Conservation (phyloP, 2,113 vertebrate species). For the Neogale vison region DNA sequence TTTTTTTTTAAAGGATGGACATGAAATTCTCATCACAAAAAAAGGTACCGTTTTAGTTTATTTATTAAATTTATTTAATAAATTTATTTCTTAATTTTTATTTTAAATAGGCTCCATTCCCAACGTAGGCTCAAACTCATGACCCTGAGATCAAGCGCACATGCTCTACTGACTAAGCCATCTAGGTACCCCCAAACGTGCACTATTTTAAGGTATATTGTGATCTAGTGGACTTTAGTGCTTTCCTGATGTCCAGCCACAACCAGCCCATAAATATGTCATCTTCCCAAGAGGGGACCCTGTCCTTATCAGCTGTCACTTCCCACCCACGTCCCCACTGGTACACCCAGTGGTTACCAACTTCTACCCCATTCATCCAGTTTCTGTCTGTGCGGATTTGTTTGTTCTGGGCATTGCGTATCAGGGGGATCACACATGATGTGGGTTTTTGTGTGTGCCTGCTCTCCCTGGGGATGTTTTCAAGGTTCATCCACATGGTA, state of each 20-base stretch:
- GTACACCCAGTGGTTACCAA: background rate
- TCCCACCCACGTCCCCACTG: too few species aligned
- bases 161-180: background rate
- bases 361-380: background rate
- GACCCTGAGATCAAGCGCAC: background rate
- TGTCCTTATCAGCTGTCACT: too few species aligned
- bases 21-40: background rate
- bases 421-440: accelerated
- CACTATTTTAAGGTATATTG: background rate
- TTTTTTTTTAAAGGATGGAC: too few species aligned
- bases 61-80: background rate
- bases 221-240: background rate
- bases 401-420: too few species aligned
- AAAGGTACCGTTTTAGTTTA: background rate
- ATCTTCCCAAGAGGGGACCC: background rate
- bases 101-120: background rate
- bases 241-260: background rate
- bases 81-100: background rate
- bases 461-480: background rate
- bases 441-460: accelerated
- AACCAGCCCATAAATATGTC: background rate
- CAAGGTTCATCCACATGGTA: accelerated
- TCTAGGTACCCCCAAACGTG: background rate
- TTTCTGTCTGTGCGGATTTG: background rate
- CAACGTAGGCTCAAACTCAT: background rate